Base-by-base conservation (phyloP, 2,888 invertebrate genomes). In the Petrolisthes manimaculis region DNA sequence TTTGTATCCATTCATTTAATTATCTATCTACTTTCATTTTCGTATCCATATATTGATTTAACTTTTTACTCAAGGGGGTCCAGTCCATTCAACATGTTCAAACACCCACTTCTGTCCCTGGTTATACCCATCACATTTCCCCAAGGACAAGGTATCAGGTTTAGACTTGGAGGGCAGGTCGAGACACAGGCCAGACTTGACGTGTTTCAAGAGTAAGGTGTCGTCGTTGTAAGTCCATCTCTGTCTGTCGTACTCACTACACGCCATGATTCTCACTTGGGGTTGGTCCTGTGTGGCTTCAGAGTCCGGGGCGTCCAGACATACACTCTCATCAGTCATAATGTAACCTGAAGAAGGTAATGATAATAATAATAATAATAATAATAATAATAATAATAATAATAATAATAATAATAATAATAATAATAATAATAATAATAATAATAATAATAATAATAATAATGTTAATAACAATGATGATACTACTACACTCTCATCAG, bases 281-380 rank as follows among this genome's bases (percentile, higher is more conserved):
- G 91, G 92, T 85, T 94, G 93, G 61, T 93, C 93, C 86, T 92
- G 91, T 24, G 91, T 93, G 37, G 37, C 37, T 61, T 94, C 93
- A 88, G 93, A 93, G 90, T 94, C 94, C 0, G 95, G 95, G 51
- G 95, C 95, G 92, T 97, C 97, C 88, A 98, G 93, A 92, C 98
- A 98, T 5, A 97, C 94, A 8, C 96, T 96, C 92, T 97, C 97
- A 92, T 98, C 97, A 0, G 96, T 96, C 96, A 97, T 97, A 83
- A 97, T 93, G 90, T 94, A 94, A 0, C 96, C 86, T 87, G 77
- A 0, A 14, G 61, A 18, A 54, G 18, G 18, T 5, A 37, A 2
- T 37, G 37, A 37, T 37, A n/a, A n/a, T 37, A 37, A 37, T 37
- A 37, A 37, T 37, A 37, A 37, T 37, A 2, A 37, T 37, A 2